Evolutionary conservation across 2,113 vertebrate genomes (phyloP), one percentile per base, ranked within the genome.

Genomic region (Lagenorhynchus albirostris): DNA sequence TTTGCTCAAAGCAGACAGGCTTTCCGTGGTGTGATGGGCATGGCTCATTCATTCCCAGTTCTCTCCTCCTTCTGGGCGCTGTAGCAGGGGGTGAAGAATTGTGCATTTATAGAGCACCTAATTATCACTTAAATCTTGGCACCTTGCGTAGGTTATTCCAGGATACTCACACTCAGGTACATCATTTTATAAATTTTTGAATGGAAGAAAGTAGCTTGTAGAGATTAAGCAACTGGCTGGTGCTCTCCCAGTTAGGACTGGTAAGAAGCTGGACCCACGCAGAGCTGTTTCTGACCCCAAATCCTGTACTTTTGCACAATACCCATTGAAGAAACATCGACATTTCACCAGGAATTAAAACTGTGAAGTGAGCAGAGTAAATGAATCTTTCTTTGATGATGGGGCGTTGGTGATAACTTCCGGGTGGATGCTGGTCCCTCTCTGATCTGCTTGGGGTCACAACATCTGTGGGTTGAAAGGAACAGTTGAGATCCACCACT

Each of bases 21-120:
- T 26, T 41, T 33, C 21, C 1, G 1, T 11, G 14, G 6, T 4
- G 31, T 0, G 4, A 50, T 0, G 3, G 53, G 25, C 21, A 1
- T 4, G 1, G 4, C 3, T 44, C 8, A 7, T 1, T 65, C n/a
- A 10, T n/a, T 23, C 31, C 47, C 14, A 8, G 2, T 0, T 14
- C 13, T 7, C 80, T 17, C 14, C 29, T 70, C 55, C 23, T 47
- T 62, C 67, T 20, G 20, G 36, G 55, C 2, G 0, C 15, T 10
- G 26, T 14, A 2, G 20, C 26, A 33, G 29, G 36, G n/a, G 15
- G 15, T 31, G 60, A 53, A 5, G 70, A 12, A 18, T 4, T 4
- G 15, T 20, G 26, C 23, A 0, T 47, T 36, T 53, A 53, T 17
- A 53, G 53, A 8, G 26, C 0, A 1, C n/a, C n/a, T 5, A 8